A percentile compares a stretch with the other conserved stretches of the same genome.
phyloP scores from a whole-genome alignment of 2,888 invertebrate species.

The Altica lythri region DNA sequence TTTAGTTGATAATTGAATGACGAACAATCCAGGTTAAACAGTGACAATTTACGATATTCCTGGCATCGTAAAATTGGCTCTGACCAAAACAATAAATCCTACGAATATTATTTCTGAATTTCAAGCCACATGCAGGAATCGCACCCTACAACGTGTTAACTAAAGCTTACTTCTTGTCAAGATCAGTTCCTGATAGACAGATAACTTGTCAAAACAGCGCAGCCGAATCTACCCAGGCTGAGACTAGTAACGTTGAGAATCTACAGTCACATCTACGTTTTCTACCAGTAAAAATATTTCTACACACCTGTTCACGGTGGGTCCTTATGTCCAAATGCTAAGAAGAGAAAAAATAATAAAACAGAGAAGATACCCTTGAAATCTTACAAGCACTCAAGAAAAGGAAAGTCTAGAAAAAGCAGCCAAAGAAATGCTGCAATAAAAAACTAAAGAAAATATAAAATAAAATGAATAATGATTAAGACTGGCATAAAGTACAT shows the following conservation, averaged over 20 bases:
- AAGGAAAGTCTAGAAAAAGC: no score
- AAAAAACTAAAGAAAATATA: no score
- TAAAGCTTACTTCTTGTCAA: neutral
- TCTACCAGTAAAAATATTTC: no score
- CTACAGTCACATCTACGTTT: no score
- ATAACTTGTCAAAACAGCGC: neutral
- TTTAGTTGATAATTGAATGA: neutral
- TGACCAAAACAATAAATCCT: neutral
- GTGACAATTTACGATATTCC: neutral
- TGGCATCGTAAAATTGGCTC: neutral
- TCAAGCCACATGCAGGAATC: neutral
- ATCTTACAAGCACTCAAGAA: no score
- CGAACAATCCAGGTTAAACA: neutral
- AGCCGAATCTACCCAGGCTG: neutral
- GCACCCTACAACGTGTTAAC: neutral
- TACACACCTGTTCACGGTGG: no score
- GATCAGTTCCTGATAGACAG: neutral
- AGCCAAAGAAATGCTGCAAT: no score
- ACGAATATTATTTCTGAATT: neutral
- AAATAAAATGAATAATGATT: no score
- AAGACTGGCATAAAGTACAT: no score
- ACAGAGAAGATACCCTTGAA: no score
- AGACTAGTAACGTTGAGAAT: neutral
- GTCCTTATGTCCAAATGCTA: no score
- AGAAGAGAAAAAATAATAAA: no score